Conservation (phyloP, 2,888 invertebrate genomes). For the Allygus modestus region DNA sequence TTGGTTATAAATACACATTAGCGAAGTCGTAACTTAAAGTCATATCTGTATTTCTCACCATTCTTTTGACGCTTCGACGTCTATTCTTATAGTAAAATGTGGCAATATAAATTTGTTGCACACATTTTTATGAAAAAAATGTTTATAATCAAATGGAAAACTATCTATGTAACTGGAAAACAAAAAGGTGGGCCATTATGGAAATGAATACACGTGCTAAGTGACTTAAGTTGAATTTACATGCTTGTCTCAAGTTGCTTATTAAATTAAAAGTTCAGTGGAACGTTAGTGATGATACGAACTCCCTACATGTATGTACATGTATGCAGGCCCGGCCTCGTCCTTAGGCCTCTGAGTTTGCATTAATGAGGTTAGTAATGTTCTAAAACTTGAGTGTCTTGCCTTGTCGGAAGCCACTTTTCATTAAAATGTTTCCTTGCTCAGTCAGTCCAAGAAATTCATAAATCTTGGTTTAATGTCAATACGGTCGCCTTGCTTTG, state of each 20-base stretch:
- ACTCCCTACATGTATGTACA: background rate
- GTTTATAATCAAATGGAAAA: too few species aligned
- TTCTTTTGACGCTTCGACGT: background rate
- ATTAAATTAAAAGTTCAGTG: background rate
- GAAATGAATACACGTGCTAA: too few species aligned
- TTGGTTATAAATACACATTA: constrained; percentile 28
- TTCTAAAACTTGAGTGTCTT: constrained; percentile 46
- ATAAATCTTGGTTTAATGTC: background rate
- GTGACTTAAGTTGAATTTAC: too few species aligned
- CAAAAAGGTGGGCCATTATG: too few species aligned
- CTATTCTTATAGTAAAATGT: too few species aligned
- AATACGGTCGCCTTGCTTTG: background rate
- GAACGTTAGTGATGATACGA: background rate
- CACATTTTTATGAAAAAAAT: too few species aligned
- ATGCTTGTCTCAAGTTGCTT: background rate
- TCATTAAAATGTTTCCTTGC: constrained; percentile 13
- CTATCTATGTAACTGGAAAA: too few species aligned
- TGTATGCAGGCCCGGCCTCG: background rate
- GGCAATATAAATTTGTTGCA: too few species aligned
- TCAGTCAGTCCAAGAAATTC: background rate
- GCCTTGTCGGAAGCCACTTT: constrained; percentile 41
- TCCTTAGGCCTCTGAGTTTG: background rate
- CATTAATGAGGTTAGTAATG: background rate
- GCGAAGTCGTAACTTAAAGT: background rate
- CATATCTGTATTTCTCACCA: background rate